phyloP scores from a whole-genome alignment of 2,113 vertebrate genomes.

The Rynchops niger region DNA sequence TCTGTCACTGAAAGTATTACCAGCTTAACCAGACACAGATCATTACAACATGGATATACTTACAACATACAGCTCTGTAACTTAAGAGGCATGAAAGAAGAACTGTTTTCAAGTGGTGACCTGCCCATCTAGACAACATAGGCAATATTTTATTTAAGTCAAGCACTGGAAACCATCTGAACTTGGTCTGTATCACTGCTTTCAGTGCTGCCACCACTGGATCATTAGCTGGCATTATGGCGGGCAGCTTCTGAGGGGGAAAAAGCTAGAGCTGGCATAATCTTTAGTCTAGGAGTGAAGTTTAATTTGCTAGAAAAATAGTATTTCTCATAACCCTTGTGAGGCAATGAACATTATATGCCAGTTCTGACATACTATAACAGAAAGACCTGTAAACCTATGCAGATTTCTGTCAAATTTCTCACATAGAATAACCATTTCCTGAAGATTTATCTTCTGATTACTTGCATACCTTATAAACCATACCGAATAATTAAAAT shows the following conservation, averaged over 20 bases:
- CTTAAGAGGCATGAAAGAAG: not conserved
- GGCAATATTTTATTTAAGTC: not conserved
- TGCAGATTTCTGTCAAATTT: not conserved
- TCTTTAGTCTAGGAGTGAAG: not conserved
- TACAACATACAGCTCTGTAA: not conserved
- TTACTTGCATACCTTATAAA: not conserved
- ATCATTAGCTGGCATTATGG: not conserved
- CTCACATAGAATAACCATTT: not conserved
- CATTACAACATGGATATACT: not conserved
- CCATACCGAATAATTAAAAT: not conserved
- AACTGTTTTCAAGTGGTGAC: not conserved
- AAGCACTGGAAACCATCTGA: not conserved
- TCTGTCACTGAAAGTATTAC: not conserved
- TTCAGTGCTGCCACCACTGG: not conserved
- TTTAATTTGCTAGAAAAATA: not conserved
- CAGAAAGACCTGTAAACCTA: not conserved
- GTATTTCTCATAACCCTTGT: not conserved
- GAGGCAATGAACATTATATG: not conserved
- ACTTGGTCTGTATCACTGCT: not conserved
- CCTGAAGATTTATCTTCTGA: not conserved
- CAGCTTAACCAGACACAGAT: not conserved
- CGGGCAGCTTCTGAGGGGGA: accelerated
- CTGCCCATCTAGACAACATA: not conserved
- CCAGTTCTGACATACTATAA: not conserved
- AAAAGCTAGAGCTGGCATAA: not conserved